A percentile compares a stretch with the other conserved stretches of the same genome.
These are phyloP conservation scores for Caloenas nicobarica DNA, from an alignment of 2,113 vertebrate species.

Conservation along the genomic window DNA sequence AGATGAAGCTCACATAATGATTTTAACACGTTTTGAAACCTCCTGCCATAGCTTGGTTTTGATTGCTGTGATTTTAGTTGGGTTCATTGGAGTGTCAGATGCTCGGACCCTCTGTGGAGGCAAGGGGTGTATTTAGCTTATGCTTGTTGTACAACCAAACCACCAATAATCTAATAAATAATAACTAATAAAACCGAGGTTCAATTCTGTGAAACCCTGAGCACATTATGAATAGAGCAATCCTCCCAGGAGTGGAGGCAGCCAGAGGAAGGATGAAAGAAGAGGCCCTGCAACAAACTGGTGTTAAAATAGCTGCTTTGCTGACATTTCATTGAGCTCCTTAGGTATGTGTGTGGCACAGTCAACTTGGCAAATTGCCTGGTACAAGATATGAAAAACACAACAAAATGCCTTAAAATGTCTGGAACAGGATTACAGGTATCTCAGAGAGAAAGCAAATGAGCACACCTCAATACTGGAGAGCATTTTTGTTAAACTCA, in stretches of 20 bases:
- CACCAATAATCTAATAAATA: conserved; percentile 7
- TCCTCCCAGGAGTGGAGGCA: background rate
- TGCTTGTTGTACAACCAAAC: background rate
- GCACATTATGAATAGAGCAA: background rate
- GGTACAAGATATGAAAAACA: background rate
- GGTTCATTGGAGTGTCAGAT: background rate
- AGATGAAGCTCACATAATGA: background rate
- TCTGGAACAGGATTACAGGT: background rate
- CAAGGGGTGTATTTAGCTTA: background rate
- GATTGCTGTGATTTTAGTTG: conserved; percentile 30
- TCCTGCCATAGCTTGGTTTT: conserved; percentile 21
- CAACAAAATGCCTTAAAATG: background rate
- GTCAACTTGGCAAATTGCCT: background rate
- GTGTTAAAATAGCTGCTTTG: background rate
- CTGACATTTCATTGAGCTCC: background rate
- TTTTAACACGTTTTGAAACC: conserved; percentile 42
- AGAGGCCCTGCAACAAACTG: background rate
- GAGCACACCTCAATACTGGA: background rate
- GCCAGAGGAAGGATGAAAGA: background rate
- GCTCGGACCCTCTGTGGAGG: background rate
- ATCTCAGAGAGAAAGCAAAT: background rate
- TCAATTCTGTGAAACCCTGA: background rate
- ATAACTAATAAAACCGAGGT: background rate
- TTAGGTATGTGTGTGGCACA: accelerated
- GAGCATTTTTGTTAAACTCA: background rate